Evolutionary conservation across 1,140 invertebrate genomes (phyloP).

Genomic region (Pogonognathellus flavescens): DNA sequence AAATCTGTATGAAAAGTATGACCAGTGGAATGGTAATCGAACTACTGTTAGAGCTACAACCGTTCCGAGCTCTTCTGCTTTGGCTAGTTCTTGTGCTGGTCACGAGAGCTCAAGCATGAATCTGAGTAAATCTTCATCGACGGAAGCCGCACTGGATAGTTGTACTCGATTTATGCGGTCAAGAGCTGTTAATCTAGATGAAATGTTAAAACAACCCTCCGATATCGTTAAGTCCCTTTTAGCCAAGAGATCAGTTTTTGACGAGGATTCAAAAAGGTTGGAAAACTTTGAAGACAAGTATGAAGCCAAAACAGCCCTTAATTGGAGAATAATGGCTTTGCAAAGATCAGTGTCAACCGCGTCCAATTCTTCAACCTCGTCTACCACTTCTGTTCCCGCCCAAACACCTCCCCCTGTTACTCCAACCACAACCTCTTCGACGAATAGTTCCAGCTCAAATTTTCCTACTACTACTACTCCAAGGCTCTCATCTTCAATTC

Average conservation of each 20-base stretch:
- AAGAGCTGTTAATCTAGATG: conserved; percentile 81
- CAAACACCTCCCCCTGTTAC: conserved; percentile 36
- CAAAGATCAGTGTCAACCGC: conserved; percentile 51
- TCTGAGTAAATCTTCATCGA: conserved; percentile 7
- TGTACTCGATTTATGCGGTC: conserved; percentile 72
- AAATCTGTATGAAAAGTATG: conserved; percentile 91
- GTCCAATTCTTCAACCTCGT: conserved; percentile 52
- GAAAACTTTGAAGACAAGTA: conserved; percentile 91
- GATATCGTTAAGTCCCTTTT: conserved; percentile 93
- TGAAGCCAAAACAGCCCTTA: conserved; percentile 76
- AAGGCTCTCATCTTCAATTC: conserved; percentile 1
- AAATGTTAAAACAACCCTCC: conserved; percentile 81
- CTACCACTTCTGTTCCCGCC: conserved; percentile 44
- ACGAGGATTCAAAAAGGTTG: conserved; percentile 93
- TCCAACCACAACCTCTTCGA: conserved; percentile 57
- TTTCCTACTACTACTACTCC: conserved; percentile 27
- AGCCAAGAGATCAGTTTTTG: conserved; percentile 93
- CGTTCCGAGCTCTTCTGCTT: conserved; percentile 73
- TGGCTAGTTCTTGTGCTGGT: conserved; percentile 60
- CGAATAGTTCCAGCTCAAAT: neutral
- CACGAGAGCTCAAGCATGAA: conserved; percentile 67
- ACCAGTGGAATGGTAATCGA: conserved; percentile 85
- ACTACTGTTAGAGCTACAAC: conserved; percentile 67
- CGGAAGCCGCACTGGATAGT: conserved; percentile 70
- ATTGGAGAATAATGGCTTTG: conserved; percentile 48